Conservation (phyloP, 2,888 invertebrate genomes). For the Dicyrtomina minuta region DNA sequence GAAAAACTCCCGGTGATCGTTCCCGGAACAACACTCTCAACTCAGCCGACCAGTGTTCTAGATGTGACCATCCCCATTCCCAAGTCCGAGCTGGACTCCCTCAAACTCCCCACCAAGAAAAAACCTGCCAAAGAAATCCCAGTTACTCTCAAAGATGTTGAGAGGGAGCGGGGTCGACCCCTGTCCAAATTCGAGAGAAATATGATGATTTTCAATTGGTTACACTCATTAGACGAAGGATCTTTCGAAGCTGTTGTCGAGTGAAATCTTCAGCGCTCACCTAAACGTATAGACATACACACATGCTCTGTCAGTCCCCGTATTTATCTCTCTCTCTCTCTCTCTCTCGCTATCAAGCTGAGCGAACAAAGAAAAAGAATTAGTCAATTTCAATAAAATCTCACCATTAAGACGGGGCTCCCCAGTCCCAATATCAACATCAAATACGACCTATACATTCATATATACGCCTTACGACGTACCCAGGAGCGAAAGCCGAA, state of each 20-base stretch:
- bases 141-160: slow-evolving; percentile 75
- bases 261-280: slow-evolving; percentile 16
- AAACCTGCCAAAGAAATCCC: slow-evolving; percentile 61
- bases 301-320: neutral
- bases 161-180: slow-evolving; percentile 77
- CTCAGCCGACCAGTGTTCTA: slow-evolving; percentile 27
- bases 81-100: slow-evolving; percentile 35
- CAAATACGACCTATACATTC: no score
- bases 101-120: slow-evolving; percentile 45
- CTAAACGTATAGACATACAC: neutral
- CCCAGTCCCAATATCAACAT: no score
- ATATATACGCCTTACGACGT: no score
- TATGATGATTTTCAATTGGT: slow-evolving; percentile 94
- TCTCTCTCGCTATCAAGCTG: neutral
- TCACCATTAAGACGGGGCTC: neutral
- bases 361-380: slow-evolving; percentile 1
- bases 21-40: slow-evolving; percentile 53
- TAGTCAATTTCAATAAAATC: slow-evolving; percentile 1
- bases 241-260: slow-evolving; percentile 58
- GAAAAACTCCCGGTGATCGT: slow-evolving; percentile 58
- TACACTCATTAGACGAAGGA: slow-evolving; percentile 79
- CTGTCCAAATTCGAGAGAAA: slow-evolving; percentile 88
- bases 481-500: no score
- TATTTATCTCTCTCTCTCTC: neutral
- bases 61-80: slow-evolving; percentile 33